Evolutionary conservation across 2,113 vertebrate genomes (phyloP), one percentile per base, ranked within the genome.

Genomic region (Nesogale talazaci): DNA sequence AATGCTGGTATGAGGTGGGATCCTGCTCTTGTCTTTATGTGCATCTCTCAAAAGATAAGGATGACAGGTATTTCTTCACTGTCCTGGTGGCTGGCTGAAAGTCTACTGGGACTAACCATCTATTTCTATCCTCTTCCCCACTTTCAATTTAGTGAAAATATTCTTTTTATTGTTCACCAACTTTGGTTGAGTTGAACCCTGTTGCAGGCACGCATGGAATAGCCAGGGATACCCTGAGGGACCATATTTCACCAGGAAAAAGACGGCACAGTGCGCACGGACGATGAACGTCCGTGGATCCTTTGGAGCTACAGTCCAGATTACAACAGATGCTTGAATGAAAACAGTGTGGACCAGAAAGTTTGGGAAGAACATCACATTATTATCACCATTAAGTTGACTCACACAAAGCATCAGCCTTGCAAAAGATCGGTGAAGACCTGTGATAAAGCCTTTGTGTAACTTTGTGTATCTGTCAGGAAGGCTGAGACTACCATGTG

Each of bases 191-290:
- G 8, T 22, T 36, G 22, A 84, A 59, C 19, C 38, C 25, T 10
- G n/a, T n/a, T 36, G 11, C 11, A 3, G n/a, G 36, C 0, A 0
- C 40, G 25, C 1, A n/a, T 31, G n/a, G 38, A 0, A 14, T 16
- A 6, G 57, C 61, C 31, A 7, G 19, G 22, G 17, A 5, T 27
- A 19, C 56, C 17, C 1, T 12, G 23, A 10, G 27, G 61, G 63
- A 4, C 15, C 67, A 61, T 15, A 2, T 1, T 9, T 36, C 67
- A 29, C 29, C 4, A 14, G 74, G 69, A 16, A 14, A 79, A 61
- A 52, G 25, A 36, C 20, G 34, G 34, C 36, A 6, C 3, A 14
- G 46, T 52, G 10, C 10, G 9, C 12, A 75, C 34, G 31, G 56
- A 61, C 23, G 19, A 6, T 6, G 38, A 83, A 20, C 36, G 20